Evolutionary conservation across 2,888 invertebrate genomes (phyloP), one percentile per base, ranked within the genome.

Genomic region (Dicroscelio sp.): DNA sequence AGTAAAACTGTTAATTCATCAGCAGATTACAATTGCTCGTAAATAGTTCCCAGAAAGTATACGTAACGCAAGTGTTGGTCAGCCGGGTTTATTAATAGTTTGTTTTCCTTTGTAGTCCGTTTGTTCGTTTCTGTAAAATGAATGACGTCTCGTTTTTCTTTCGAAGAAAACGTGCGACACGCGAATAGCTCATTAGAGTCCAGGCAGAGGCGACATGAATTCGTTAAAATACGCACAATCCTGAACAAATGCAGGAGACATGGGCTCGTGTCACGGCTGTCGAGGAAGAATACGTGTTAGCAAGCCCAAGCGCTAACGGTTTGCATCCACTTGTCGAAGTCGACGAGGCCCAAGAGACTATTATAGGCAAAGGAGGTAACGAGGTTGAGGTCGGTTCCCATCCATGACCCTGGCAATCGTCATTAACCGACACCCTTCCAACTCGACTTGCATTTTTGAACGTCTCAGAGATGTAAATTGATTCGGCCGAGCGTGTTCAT

Each of bases 381-480:
- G 93, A 92, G 94, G 94, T 92, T 94, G 94, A 94, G 93, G 93
- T 93, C 94, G 93, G 69, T 90, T 92, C 76, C 88, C 91, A 93
- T 86, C 93, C 93, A 84, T 93, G 93, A 93, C 93, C 94, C 92
- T 91, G 93, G 84, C 89, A 91, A 93, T 93, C 93, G 89, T 89
- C 91, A 91, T 92, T 92, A 91, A 92, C 82, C 88, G 88, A 65
- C 92, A 90, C 85, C 91, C 91, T 86, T 87, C 88, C 71, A 86
- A 79, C 71, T 79, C 78, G 58, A 38, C 79, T 55, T 75, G 83
- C 73, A 78, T 71, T 90, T 88, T 88, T 71, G 38, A 79, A 31
- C 75, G 82, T n/a, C 5, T 75, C 38, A 30, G 83, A 86, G 71
- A 82, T 82, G 3, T 58, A 76, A 85, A 76, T 65, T 33, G 75